phyloP scores from a whole-genome alignment of 92 coral and sea anemone genomes.

The Epizoanthus ramosus region DNA sequence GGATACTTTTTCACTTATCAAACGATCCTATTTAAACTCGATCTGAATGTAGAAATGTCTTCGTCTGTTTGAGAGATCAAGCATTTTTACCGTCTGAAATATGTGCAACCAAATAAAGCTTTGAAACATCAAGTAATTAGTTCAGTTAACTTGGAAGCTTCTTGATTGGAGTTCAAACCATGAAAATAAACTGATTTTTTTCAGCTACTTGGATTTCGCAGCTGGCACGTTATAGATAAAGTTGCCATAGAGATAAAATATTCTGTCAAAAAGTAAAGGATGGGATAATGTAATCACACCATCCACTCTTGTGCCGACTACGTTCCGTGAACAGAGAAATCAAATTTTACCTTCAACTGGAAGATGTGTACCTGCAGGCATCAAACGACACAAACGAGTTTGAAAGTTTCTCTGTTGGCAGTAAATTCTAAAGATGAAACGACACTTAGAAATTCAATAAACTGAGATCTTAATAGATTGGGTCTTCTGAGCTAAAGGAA shows the following conservation, averaged over 20 bases:
- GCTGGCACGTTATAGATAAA: conserved; percentile 36
- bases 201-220: conserved; percentile 3
- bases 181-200: background rate
- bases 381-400: no score
- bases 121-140: conserved; percentile 6
- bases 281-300: background rate
- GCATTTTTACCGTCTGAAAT: background rate
- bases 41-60: background rate
- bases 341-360: background rate
- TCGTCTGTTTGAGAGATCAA: background rate
- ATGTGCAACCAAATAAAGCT: background rate
- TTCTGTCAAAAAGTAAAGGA: background rate
- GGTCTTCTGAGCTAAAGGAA: no score
- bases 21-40: background rate
- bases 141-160: background rate
- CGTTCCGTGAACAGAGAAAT: background rate
- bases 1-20: conserved; percentile 21
- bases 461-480: no score
- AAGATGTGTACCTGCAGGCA: no score
- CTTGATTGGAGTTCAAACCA: background rate
- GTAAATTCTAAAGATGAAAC: no score
- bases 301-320: no score
- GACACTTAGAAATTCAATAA: no score
- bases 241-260: conserved; percentile 26
- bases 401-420: no score